Evolutionary conservation across 2,113 vertebrate genomes (phyloP), one percentile per base, ranked within the genome.

Genomic region (Leptocoma aspasia): DNA sequence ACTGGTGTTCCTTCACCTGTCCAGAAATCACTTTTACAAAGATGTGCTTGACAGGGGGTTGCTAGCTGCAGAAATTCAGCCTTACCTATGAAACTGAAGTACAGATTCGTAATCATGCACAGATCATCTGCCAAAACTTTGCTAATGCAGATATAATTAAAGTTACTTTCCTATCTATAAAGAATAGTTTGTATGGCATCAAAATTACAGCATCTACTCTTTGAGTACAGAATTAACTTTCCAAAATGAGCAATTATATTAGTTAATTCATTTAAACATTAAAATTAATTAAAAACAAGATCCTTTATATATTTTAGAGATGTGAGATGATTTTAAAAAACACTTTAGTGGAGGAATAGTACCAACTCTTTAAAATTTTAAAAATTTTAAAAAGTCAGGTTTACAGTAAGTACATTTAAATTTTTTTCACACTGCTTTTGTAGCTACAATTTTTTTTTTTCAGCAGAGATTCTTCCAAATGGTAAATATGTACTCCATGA

Each of bases 201-300:
- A 33, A 91, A 94, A 94, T 89, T 86, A 66, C 42, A 66, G 8
- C 54, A 77, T 37, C 64, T 90, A 59, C 39, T 86, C 33, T 84
- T 90, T 54, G 14, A 94, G 50, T 61, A 59, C 5, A 53, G 42
- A 93, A 95, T 92, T 88, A 90, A 66, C 39, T 73, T 90, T 89
- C 54, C 70, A 50, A 93, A 93, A 66, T 86, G 41, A 86, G 15
- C 30, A 78, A 75, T 92, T 95, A 66, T 59, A 39, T 81, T 72
- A 90, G 39, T 89, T 86, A 94, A 92, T 86, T 88, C 20, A 73
- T 88, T 86, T 92, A 56, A 41, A 56, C 15, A 15, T 85, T 64
- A 90, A 63, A 54, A 90, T 65, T 88, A 89, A 90, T 93, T 85
- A 30, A 33, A 86, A 96, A 24, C 56, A 53, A 83, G 92, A 70